Evolutionary conservation across 2,888 invertebrate species (phyloP).

Genomic region (Stomorhina lunata): DNA sequence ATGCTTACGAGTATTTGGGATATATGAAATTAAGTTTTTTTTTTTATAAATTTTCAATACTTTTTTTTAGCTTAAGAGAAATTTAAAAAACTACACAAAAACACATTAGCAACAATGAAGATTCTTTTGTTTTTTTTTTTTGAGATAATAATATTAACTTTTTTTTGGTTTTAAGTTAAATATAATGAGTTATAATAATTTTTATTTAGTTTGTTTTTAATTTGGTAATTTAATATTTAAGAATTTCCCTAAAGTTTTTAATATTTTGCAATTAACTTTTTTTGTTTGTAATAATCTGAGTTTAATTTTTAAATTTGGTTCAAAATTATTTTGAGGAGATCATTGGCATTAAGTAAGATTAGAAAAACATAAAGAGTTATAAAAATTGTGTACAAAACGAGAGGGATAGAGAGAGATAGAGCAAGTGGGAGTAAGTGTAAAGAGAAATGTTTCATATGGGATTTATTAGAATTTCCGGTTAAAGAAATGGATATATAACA

Average conservation of each 20-base stretch:
- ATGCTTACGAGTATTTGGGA: conserved; percentile 25
- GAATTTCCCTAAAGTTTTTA: conserved; percentile 62
- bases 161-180: conserved; percentile 18
- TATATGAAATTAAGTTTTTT: conserved; percentile 16
- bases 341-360: not conserved
- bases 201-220: conserved; percentile 38
- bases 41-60: not conserved
- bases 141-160: conserved; percentile 57
- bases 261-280: not conserved
- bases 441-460: too few relatives aligned
- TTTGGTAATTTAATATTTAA: conserved; percentile 37
- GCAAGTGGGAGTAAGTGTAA: too few relatives aligned
- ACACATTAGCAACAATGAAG: conserved; percentile 71
- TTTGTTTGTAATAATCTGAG: too few relatives aligned
- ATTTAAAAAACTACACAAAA: conserved; percentile 70
- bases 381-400: not conserved
- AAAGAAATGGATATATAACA: too few relatives aligned
- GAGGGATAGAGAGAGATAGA: too few relatives aligned
- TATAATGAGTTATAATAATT: conserved; percentile 48
- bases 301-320: too few relatives aligned
- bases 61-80: conserved; percentile 36
- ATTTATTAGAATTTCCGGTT: too few relatives aligned
- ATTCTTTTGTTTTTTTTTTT: not conserved
- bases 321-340: not conserved
- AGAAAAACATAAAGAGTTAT: conserved; percentile 8